Percentiles rank a stretch among this genome's conserved stretches.
These are phyloP conservation scores for Polietes domitor DNA, from an alignment of 2,888 invertebrate genomes.

Conservation along the genomic window DNA sequence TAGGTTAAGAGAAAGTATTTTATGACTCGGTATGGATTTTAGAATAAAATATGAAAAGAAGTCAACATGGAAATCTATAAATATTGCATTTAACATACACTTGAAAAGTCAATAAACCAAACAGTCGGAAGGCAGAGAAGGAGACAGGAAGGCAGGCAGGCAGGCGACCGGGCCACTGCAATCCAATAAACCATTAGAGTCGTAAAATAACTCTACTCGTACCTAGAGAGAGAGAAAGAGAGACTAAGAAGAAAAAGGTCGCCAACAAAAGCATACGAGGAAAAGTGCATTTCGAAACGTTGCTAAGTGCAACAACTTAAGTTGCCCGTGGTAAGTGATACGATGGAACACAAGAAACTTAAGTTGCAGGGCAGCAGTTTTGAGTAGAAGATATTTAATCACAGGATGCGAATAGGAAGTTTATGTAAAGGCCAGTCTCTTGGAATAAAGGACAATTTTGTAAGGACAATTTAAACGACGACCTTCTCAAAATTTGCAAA, in stretches of 20 bases:
- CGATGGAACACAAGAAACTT: no score
- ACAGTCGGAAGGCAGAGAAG: background rate
- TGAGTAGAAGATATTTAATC: no score
- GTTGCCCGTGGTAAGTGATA: no score
- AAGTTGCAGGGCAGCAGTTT: no score
- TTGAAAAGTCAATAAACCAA: conserved; percentile 25
- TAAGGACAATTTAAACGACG: no score
- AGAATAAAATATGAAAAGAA: conserved; percentile 24
- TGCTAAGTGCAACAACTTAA: background rate
- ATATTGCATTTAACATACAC: conserved; percentile 18
- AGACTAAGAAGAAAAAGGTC: background rate
- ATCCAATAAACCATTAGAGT: conserved; percentile 18
- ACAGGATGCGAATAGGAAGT: no score
- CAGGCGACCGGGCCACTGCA: background rate
- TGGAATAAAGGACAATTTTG: no score
- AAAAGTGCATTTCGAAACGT: background rate
- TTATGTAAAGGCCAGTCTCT: no score
- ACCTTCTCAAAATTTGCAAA: no score
- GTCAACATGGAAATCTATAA: conserved; percentile 7
- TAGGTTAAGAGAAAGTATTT: conserved; percentile 39
- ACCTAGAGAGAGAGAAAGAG: background rate
- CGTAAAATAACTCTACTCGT: background rate
- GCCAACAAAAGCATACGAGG: background rate
- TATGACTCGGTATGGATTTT: conserved; percentile 24
- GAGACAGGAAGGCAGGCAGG: background rate